phyloP scores from a whole-genome alignment of 2,888 invertebrate genomes.

The Acanthoscelides obtectus region DNA sequence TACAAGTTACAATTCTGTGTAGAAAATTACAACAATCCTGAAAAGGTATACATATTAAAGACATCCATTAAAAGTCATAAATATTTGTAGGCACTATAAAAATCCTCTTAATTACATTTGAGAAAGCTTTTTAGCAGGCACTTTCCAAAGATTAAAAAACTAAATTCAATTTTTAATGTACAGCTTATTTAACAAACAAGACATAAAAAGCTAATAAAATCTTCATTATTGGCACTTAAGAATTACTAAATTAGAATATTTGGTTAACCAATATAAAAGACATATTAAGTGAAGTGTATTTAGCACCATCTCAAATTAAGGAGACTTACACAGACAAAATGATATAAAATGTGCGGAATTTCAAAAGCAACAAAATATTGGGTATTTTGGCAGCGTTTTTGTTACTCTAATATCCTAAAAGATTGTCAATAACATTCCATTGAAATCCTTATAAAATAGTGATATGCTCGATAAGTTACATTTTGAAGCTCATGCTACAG shows the following conservation, averaged over 20 bases:
- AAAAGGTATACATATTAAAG: background rate
- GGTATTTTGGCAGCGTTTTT: background rate
- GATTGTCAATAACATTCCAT: background rate
- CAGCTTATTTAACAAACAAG: constrained; percentile 14
- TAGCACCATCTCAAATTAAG: constrained; percentile 37
- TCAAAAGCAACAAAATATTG: background rate
- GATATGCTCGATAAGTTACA: background rate
- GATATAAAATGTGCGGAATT: constrained; percentile 4
- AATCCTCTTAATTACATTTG: background rate
- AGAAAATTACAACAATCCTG: background rate
- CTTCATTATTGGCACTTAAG: constrained; percentile 30
- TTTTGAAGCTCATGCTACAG: background rate
- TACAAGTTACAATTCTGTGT: background rate
- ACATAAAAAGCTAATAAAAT: constrained; percentile 27
- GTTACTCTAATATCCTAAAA: background rate
- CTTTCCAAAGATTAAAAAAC: constrained; percentile 5
- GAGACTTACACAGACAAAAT: constrained; percentile 25
- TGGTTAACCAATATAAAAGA: constrained; percentile 33
- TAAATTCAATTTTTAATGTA: constrained; percentile 10
- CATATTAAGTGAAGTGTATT: constrained; percentile 23
- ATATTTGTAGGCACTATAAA: background rate
- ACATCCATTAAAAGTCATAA: background rate
- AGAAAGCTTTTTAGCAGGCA: constrained; percentile 14
- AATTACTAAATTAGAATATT: constrained; percentile 23
- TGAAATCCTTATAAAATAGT: background rate